Conservation (phyloP, 1,140 invertebrate genomes). For the Zaprionus vittiger region DNA sequence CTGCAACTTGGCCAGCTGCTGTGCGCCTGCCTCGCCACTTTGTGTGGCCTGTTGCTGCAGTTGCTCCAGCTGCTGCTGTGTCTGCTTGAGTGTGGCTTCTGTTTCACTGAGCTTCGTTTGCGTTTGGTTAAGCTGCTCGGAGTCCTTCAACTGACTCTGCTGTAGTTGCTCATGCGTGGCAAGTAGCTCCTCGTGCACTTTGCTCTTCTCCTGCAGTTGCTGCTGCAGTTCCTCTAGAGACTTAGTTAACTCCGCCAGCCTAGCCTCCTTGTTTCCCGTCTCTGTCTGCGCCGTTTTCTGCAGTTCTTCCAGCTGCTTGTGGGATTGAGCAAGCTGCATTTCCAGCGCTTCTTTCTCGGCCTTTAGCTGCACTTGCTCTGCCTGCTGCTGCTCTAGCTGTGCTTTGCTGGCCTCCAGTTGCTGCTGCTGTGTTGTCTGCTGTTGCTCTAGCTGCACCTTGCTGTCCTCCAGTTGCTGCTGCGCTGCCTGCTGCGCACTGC, state of each 20-base stretch:
- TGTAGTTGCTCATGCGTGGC: slow-evolving; percentile 13
- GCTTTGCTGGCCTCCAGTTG: slow-evolving; percentile 10
- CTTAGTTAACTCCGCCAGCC: not conserved
- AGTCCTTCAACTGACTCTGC: not conserved
- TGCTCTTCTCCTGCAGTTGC: slow-evolving; percentile 27
- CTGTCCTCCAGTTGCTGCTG: slow-evolving; percentile 72
- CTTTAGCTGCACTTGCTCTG: slow-evolving; percentile 26
- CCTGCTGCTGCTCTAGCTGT: slow-evolving; percentile 19
- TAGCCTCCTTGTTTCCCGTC: slow-evolving; percentile 5
- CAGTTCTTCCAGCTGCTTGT: slow-evolving; percentile 2
- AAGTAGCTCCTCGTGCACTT: not conserved
- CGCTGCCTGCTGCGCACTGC: slow-evolving; percentile 63
- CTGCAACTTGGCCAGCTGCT: slow-evolving; percentile 49
- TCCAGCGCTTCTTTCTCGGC: not conserved
- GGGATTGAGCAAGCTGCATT: not conserved
- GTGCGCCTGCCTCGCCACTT: slow-evolving; percentile 37
- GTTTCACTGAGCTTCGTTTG: not conserved
- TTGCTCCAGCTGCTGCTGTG: slow-evolving; percentile 50
- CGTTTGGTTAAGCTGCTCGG: slow-evolving; percentile 18
- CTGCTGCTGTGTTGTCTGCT: not conserved
- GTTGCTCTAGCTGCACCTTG: not conserved
- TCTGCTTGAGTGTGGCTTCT: slow-evolving; percentile 24
- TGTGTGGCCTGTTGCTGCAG: slow-evolving; percentile 45
- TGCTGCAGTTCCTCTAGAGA: slow-evolving; percentile 29
- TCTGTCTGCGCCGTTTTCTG: not conserved